Conservation (phyloP, 2,797 vertebrate genomes). For the Protosalanx chinensis region DNA sequence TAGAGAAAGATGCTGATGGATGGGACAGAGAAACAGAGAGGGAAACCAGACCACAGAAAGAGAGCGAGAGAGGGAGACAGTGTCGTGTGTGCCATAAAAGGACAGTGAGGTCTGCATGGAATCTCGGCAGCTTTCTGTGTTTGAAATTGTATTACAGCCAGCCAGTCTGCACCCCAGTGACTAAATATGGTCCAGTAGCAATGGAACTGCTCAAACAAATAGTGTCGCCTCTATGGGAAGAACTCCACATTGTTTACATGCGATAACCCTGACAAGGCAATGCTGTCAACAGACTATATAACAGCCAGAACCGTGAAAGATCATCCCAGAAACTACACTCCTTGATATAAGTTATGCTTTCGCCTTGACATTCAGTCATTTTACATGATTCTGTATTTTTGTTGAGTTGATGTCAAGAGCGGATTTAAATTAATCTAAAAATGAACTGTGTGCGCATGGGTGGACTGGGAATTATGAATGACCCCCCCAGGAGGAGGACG, state of each 20-base stretch:
- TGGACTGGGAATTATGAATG: constrained; percentile 4
- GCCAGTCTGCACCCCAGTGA: constrained; percentile 71
- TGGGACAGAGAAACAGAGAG: no score
- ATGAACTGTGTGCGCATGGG: no score
- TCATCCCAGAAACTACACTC: no score
- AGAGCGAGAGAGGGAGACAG: constrained; percentile 23
- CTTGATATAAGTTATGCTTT: no score
- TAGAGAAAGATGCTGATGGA: no score
- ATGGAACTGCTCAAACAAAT: constrained; percentile 67
- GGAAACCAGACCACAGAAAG: no score
- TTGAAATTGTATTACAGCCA: constrained; percentile 73
- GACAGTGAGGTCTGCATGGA: constrained; percentile 83
- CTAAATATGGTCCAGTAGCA: constrained; percentile 95
- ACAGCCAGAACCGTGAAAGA: not conserved
- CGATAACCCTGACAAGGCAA: constrained; percentile 17
- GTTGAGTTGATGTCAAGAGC: not conserved
- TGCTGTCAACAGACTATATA: not conserved
- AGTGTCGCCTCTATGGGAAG: constrained; percentile 56
- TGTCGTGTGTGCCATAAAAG: constrained; percentile 79
- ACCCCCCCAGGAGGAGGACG: constrained; percentile 20
- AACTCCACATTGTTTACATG: constrained; percentile 55
- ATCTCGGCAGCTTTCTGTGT: constrained; percentile 86
- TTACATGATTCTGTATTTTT: no score
- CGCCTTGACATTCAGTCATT: no score
- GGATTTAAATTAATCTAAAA: not conserved